Conservation (phyloP, 2,888 invertebrate species). For the Abrostola triplasia region DNA sequence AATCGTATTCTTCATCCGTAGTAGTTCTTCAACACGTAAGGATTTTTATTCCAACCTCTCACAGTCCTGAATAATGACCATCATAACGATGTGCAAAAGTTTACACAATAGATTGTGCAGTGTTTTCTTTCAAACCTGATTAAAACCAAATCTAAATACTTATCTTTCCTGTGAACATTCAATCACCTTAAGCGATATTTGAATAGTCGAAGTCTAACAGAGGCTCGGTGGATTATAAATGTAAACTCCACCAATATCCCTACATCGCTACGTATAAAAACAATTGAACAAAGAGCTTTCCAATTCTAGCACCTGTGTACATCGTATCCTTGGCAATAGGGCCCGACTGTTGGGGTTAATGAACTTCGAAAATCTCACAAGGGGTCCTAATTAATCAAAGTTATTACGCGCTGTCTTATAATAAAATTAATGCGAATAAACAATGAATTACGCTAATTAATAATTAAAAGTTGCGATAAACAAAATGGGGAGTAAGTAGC, state of each 20-base stretch:
- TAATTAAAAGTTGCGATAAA: constrained; percentile 18
- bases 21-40: no score
- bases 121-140: neutral
- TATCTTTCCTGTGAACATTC: neutral
- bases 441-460: constrained; percentile 6
- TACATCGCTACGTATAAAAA: no score
- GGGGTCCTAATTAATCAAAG: constrained; percentile 5
- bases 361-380: constrained; percentile 1
- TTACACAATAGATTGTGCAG: neutral
- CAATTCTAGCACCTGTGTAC: neutral
- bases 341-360: neutral
- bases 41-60: no score
- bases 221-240: neutral
- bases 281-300: neutral
- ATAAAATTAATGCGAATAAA: constrained; percentile 8
- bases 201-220: neutral
- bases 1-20: no score
- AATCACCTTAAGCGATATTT: neutral
- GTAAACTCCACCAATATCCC: no score
- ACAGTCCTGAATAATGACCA: no score
- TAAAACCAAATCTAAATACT: neutral
- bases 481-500: constrained; percentile 13
- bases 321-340: neutral
- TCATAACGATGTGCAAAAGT: neutral
- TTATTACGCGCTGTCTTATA: neutral